Evolutionary conservation across 2,113 vertebrate species (phyloP), one percentile per base, ranked within the genome.

Genomic region (Triplophysa dalaica): DNA sequence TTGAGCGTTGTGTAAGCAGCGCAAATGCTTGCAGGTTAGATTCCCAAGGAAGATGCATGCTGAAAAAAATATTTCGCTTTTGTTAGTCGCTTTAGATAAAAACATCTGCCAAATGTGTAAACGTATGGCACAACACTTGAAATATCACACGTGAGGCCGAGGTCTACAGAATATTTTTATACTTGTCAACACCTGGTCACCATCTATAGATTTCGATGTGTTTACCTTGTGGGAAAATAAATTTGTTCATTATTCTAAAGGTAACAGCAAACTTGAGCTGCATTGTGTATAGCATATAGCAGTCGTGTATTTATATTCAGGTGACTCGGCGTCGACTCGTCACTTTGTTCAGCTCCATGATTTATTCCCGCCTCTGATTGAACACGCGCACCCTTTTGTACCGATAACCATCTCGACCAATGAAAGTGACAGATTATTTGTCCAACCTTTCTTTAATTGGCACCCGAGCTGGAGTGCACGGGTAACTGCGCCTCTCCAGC

Each of bases 401-500:
- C 68, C 48, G 82, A 84, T 84, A 84, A 81, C 66, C 80, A 77
- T 80, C 78, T 77, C 45, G 1, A 41, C 56, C 77, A 75, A 78
- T 77, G 73, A 79, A 80, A 69, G 76, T 79, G 83, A 78, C 79
- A 73, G 74, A 81, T 81, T 81, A 84, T 73, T 80, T 72, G 73
- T 69, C 61, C 79, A 77, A 63, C 54, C 48, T 58, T 33, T 19
- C 65, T 52, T 72, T 82, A 82, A 85, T 82, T 85, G 83, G 83
- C 73, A 62, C 63, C 73, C 10, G 19, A 62, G 72, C 72, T 76
- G 45, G 19, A 66, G 48, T 70, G 33, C 48, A 78, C 61, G 70
- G 76, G 73, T 83, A 80, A 77, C 83, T 83, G 62, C 69, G 74
- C 81, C 82, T 58, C 78, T 81, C 69, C 85, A 70, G 81, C 82